Percentiles rank a stretch among this genome's conserved stretches.
These are phyloP conservation scores for Atherinomorus stipes DNA, from an alignment of 2,113 vertebrate species.

Conservation along the genomic window DNA sequence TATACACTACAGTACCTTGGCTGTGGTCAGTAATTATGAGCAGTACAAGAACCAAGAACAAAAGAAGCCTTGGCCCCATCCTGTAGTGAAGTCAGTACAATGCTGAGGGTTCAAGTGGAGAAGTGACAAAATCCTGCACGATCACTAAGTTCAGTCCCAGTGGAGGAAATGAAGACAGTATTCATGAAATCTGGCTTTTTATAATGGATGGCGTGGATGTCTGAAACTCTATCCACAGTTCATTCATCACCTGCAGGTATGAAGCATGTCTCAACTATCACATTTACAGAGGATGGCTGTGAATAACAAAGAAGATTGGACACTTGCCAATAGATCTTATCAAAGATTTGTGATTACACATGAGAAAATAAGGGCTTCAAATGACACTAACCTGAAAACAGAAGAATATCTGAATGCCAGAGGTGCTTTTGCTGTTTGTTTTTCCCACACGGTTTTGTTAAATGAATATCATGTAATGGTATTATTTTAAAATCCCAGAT, in stretches of 20 bases:
- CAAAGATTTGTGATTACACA: constrained; percentile 5
- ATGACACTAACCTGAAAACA: background rate
- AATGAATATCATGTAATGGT: background rate
- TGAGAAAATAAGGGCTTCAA: background rate
- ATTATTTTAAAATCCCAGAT: background rate
- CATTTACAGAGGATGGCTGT: constrained; percentile 2
- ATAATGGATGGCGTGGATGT: constrained; percentile 50
- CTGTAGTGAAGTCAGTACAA: constrained; percentile 1
- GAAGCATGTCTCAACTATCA: constrained; percentile 1
- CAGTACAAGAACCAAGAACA: constrained; percentile 41
- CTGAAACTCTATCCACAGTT: constrained; percentile 19
- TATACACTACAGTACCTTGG: constrained; percentile 68
- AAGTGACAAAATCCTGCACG: constrained; percentile 7
- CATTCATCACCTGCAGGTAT: constrained; percentile 32
- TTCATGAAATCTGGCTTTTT: constrained; percentile 19
- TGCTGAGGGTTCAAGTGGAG: background rate
- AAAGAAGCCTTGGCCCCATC: constrained; percentile 56
- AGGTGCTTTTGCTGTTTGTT: background rate
- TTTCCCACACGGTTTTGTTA: background rate
- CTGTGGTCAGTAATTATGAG: constrained; percentile 40
- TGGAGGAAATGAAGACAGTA: constrained; percentile 4
- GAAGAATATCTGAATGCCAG: constrained; percentile 1
- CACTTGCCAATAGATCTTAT: constrained; percentile 25
- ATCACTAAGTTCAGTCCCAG: background rate
- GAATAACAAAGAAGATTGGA: background rate